Conservation (phyloP, 2,888 invertebrate species). For the Drosophila kambysellisi region DNA sequence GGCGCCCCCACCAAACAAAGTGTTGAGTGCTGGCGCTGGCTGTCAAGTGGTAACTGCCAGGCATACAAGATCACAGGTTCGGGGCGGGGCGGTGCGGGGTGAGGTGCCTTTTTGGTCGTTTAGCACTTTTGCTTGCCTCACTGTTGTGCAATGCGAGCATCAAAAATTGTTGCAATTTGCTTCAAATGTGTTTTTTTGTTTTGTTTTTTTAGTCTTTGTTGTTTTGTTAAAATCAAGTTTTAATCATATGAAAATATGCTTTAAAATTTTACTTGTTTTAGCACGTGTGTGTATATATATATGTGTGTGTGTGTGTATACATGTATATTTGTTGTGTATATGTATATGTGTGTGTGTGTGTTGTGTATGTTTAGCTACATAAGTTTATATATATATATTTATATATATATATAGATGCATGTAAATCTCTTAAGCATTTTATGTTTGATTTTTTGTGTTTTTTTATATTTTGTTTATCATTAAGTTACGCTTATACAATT, state of each 20-base stretch:
- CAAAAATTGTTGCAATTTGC: constrained; percentile 31
- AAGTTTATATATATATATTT: constrained; percentile 10
- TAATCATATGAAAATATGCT: constrained; percentile 68
- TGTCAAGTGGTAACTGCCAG: constrained; percentile 73
- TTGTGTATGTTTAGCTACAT: constrained; percentile 22
- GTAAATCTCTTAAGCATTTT: constrained; percentile 57
- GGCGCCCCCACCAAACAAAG: constrained; percentile 61
- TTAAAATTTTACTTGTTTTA: constrained; percentile 50
- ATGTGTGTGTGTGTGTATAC: constrained; percentile 28
- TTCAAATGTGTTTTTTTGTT: constrained; percentile 10
- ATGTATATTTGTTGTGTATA: constrained; percentile 26
- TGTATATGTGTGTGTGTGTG: constrained; percentile 18
- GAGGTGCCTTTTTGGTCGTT: constrained; percentile 27
- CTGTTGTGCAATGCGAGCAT: constrained; percentile 64
- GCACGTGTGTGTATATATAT: constrained; percentile 23
- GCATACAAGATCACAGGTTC: constrained; percentile 33
- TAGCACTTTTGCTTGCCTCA: constrained; percentile 55
- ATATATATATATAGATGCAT: constrained; percentile 10
- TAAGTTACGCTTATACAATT: constrained; percentile 77
- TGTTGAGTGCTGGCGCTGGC: constrained; percentile 72
- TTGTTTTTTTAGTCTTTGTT: constrained; percentile 9
- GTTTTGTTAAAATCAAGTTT: constrained; percentile 51
- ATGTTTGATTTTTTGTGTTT: constrained; percentile 26
- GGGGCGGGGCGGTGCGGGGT: neutral
- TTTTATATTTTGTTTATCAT: constrained; percentile 70